Conservation (phyloP, 2,113 vertebrate genomes). For the Prunella himalayana region DNA sequence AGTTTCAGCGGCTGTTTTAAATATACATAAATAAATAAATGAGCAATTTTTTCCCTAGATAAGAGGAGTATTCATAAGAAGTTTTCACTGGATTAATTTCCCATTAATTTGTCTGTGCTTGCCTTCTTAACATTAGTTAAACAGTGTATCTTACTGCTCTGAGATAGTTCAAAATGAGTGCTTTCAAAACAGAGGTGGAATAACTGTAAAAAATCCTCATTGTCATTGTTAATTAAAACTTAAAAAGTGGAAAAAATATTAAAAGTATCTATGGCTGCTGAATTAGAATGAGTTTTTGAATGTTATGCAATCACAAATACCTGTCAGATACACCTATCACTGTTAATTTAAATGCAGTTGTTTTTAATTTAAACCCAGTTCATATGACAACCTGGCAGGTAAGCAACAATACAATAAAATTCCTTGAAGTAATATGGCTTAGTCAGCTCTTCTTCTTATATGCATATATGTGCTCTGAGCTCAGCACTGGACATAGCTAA, state of each 20-base stretch:
- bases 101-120: neutral
- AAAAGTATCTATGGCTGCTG: neutral
- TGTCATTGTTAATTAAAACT: constrained; percentile 8
- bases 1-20: neutral
- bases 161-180: constrained; percentile 22
- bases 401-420: neutral
- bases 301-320: neutral
- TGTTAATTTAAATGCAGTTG: neutral
- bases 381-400: neutral
- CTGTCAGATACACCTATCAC: neutral
- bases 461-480: neutral
- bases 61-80: neutral
- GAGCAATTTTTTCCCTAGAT: neutral
- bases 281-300: neutral
- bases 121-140: neutral
- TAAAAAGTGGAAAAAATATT: constrained; percentile 5
- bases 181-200: neutral
- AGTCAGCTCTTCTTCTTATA: neutral
- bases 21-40: neutral
- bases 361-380: neutral
- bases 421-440: neutral
- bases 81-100: neutral
- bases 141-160: neutral
- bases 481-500: neutral
- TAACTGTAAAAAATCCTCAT: neutral